phyloP scores from a whole-genome alignment of 2,113 vertebrate genomes.

The Gallinago undulata region DNA sequence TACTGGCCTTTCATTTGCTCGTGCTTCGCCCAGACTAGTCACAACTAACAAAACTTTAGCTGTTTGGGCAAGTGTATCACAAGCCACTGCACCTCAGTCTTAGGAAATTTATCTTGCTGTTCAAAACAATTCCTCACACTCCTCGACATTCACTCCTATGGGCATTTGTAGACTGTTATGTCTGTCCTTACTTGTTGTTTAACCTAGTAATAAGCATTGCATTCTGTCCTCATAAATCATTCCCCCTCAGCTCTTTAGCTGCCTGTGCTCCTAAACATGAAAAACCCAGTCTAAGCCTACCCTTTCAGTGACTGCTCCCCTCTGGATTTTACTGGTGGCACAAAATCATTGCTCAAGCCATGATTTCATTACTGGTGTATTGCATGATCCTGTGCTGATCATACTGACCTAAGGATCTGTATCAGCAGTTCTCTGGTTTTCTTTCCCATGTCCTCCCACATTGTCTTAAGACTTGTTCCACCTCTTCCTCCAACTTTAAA shows the following conservation, averaged over 20 bases:
- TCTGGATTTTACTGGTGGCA: neutral
- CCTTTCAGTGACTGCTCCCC: neutral
- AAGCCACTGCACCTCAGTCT: neutral
- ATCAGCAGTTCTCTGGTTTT: neutral
- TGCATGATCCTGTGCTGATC: neutral
- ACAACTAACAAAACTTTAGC: neutral
- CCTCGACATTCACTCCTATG: conserved; percentile 5
- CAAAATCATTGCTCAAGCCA: neutral
- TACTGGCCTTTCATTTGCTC: neutral
- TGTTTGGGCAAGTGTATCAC: neutral
- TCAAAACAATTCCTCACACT: conserved; percentile 2
- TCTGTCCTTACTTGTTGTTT: conserved; percentile 46
- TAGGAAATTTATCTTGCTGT: neutral
- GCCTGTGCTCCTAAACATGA: neutral
- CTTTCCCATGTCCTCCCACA: neutral
- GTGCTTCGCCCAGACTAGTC: neutral
- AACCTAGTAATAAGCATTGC: conserved; percentile 14
- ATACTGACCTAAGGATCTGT: neutral
- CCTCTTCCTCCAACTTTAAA: neutral
- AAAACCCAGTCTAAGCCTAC: neutral
- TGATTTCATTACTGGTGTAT: neutral
- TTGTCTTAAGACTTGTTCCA: neutral
- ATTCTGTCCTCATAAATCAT: conserved; percentile 36
- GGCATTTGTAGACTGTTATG: conserved; percentile 41
- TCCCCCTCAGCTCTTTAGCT: neutral